These are phyloP conservation scores for Dendrophyllia cribrosa DNA, from an alignment of 64 coral and sea anemone genomes.

Conservation along the genomic window DNA sequence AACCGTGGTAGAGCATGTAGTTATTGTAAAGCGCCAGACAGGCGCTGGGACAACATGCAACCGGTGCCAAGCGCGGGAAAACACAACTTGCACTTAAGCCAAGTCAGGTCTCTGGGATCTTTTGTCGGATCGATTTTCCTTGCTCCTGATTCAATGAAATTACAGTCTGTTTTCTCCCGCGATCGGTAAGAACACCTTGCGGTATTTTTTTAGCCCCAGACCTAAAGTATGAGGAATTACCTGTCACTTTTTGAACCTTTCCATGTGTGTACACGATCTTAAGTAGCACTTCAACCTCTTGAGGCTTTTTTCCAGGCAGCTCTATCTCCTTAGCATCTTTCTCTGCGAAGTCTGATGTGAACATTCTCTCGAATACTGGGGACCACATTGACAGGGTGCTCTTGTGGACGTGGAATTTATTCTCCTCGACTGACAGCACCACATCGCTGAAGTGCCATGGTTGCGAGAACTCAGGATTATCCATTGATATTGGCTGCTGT, in stretches of 20 bases:
- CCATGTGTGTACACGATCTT: slow-evolving; percentile 48
- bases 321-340: slow-evolving; percentile 54
- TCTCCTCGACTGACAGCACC: slow-evolving; percentile 50
- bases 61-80: no score
- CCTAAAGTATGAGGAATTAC: background rate
- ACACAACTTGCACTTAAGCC: no score
- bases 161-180: no score
- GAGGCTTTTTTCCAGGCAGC: slow-evolving; percentile 53
- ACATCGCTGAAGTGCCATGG: slow-evolving; percentile 81
- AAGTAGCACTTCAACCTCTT: slow-evolving; percentile 53
- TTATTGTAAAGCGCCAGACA: no score
- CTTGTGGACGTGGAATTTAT: slow-evolving; percentile 65
- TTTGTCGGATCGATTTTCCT: no score
- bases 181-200: no score
- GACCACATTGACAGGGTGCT: slow-evolving; percentile 79
- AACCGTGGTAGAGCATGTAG: no score
- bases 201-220: no score
- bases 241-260: slow-evolving; percentile 4
- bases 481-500: background rate
- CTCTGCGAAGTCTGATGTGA: slow-evolving; percentile 67
- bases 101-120: no score
- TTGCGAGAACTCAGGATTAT: slow-evolving; percentile 53
- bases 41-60: no score
- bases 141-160: no score
- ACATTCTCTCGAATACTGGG: slow-evolving; percentile 75